A percentile compares a stretch with the other conserved stretches of the same genome.
These are phyloP conservation scores for Anguilla obscura DNA, from an alignment of 2,797 vertebrate genomes.

Conservation along the genomic window DNA sequence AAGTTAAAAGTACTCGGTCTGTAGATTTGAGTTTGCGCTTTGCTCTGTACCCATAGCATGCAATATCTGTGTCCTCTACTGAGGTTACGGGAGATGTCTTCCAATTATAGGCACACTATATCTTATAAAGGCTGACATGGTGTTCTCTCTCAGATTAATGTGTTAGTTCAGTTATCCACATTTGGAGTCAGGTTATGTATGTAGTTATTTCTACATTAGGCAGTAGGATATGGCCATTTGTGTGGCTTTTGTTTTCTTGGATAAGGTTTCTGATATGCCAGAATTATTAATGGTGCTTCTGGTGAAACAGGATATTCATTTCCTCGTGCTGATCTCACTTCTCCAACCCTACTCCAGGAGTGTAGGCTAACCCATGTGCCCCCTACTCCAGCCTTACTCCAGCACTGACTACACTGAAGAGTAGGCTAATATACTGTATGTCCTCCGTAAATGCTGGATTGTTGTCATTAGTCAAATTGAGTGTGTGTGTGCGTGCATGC, in stretches of 20 bases:
- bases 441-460: background rate
- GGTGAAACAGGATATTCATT: background rate
- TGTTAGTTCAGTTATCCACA: background rate
- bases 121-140: background rate
- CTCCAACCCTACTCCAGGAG: background rate
- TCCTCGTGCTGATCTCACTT: background rate
- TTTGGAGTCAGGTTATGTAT: background rate
- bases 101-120: slow-evolving; percentile 4
- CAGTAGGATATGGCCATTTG: background rate
- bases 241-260: background rate
- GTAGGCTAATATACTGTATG: background rate
- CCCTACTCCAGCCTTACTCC: background rate
- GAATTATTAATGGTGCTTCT: background rate
- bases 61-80: background rate
- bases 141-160: background rate
- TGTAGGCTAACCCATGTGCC: background rate
- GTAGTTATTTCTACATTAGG: slow-evolving; percentile 2
- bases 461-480: too few species aligned
- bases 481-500: too few species aligned
- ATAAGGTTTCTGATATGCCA: slow-evolving; percentile 8
- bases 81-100: background rate
- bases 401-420: background rate
- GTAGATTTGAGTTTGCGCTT: background rate
- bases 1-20: background rate
- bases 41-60: background rate